Conservation (phyloP, 2,113 vertebrate genomes). For the Paratilapia polleni region DNA sequence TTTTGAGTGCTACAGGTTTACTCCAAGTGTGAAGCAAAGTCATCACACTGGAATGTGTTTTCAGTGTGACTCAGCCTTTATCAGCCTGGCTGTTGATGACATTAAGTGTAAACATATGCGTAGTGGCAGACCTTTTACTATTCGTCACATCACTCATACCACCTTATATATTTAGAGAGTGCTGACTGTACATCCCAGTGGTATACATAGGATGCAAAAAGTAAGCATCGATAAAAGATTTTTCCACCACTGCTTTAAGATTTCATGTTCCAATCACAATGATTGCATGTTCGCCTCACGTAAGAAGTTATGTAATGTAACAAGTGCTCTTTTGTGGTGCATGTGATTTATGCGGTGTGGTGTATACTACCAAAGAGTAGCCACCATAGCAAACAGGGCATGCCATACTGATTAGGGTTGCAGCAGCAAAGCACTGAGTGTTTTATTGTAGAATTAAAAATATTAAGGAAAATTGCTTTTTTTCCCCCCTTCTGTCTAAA, state of each 20-base stretch:
- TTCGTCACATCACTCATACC: neutral
- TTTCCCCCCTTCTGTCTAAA: neutral
- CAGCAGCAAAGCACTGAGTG: no score
- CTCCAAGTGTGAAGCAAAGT: neutral
- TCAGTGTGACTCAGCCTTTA: neutral
- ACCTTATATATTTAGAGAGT: neutral
- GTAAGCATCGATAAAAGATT: neutral
- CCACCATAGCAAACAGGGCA: neutral
- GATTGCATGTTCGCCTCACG: neutral
- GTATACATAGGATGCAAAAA: neutral
- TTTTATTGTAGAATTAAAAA: neutral
- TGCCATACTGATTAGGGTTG: neutral
- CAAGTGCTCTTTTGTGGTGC: neutral
- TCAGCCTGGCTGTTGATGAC: neutral
- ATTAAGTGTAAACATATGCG: neutral
- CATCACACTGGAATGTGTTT: slow-evolving; percentile 25
- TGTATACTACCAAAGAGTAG: neutral
- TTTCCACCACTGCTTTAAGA: neutral
- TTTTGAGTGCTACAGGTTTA: neutral
- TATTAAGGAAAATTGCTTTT: neutral
- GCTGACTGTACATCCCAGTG: neutral
- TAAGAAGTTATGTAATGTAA: no score
- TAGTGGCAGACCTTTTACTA: neutral
- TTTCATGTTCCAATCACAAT: neutral
- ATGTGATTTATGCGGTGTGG: neutral